Evolutionary conservation across 2,113 vertebrate species (phyloP).

Genomic region (Cyprinodon brontotheroides): DNA sequence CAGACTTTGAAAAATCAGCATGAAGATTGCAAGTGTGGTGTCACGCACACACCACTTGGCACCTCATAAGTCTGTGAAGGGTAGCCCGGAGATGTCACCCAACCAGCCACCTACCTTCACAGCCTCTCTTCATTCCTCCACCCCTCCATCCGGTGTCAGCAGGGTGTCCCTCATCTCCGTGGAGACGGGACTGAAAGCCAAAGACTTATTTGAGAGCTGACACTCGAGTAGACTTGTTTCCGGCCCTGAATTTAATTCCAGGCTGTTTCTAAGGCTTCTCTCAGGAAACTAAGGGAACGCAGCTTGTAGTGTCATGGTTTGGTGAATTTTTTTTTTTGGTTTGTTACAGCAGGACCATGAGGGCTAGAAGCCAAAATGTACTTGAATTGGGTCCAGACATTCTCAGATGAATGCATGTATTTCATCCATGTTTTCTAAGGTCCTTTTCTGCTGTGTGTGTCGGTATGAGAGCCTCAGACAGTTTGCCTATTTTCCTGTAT

Average conservation of each 20-base stretch:
- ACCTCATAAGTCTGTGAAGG: constrained; percentile 46
- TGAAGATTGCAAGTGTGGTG: constrained; percentile 50
- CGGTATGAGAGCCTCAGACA: constrained; percentile 25
- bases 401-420: constrained; percentile 11
- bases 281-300: constrained; percentile 19
- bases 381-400: background rate
- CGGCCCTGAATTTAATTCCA: constrained; percentile 13
- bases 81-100: constrained; percentile 47
- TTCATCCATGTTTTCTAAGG: constrained; percentile 14
- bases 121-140: constrained; percentile 15
- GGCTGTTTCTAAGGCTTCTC: constrained; percentile 17
- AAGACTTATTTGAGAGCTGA: constrained; percentile 40
- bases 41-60: constrained; percentile 39
- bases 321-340: background rate
- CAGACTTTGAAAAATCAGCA: constrained; percentile 46
- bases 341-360: background rate
- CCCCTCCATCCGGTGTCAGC: constrained; percentile 28
- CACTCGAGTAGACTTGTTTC: constrained; percentile 34
- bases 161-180: constrained; percentile 42
- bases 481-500: constrained; percentile 40
- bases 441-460: constrained; percentile 12
- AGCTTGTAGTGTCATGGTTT: background rate
- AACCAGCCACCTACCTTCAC: constrained; percentile 22
- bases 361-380: background rate
- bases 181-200: constrained; percentile 39